Base-by-base conservation (phyloP, 1,140 invertebrate species). In the Drosophila erecta region DNA sequence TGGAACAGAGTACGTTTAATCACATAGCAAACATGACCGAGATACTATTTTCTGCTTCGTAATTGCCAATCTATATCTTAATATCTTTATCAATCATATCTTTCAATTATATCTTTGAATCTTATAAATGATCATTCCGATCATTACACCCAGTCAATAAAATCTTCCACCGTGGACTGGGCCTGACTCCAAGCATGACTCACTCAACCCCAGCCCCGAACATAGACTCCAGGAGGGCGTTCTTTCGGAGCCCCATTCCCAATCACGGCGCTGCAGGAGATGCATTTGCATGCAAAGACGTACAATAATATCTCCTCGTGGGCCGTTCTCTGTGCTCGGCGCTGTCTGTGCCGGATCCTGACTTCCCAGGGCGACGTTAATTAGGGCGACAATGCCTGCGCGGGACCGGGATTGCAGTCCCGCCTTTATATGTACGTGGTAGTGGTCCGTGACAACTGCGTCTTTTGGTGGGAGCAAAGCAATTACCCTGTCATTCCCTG, bases 181-280 rank as follows among this genome's bases (percentile, higher is more conserved):
- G n/a, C n/a, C 2, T 30, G 7, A 2, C 12, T 61, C 58, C 11
- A 11, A 44, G 2, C 46, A 27, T 51, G 60, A 67, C 15, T 67
- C 59, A 65, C 30, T 30, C 10, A 8, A 17, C 6, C 22, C 33
- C 12, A 30, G 59, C 51, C 41, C 58, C 14, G 64, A 70, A 64
- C 73, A 30, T 30, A 30, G 30, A 33, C 47, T 85, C 76, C 81
- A 73, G 49, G 61, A 61, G 67, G 38, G 67, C 53, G 50, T 46
- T 38, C 30, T 47, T 22, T 47, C 20, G 17, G 4, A 10, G 3
- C 46, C 37, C 46, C 59, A 46, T 15, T 38, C 30, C 35, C 35
- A 24, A 35, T 11, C 10, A 11, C n/a, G 11, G 17, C 83, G 55
- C 81, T 78, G 75, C 81, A 81, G 81, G 81, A 86, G 78, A 72